These are phyloP conservation scores for Chloromyia formosa DNA, from an alignment of 2,888 invertebrate species.

Conservation along the genomic window DNA sequence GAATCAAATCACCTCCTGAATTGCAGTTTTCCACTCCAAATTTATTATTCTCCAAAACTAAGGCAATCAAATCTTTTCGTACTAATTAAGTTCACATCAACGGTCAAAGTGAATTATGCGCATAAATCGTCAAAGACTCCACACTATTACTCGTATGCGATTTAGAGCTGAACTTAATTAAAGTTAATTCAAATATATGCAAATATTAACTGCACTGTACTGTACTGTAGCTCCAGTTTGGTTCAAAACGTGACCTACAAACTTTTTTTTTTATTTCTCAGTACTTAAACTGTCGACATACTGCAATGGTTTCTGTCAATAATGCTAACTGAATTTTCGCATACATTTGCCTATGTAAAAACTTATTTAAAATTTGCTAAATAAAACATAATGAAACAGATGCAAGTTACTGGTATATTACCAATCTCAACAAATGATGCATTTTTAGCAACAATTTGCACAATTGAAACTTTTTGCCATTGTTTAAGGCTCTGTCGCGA, in stretches of 20 bases:
- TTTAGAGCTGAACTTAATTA: conserved; percentile 10
- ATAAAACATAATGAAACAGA: background rate
- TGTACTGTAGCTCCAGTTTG: background rate
- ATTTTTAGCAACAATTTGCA: background rate
- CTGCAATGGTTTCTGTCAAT: background rate
- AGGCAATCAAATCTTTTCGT: no score
- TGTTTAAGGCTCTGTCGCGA: background rate
- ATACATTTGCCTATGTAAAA: background rate
- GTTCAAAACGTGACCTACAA: background rate
- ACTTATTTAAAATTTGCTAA: background rate
- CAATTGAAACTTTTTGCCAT: background rate
- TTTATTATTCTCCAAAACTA: no score
- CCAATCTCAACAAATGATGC: background rate
- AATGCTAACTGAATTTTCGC: background rate
- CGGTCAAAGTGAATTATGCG: no score
- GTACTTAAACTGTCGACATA: background rate
- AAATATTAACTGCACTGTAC: background rate
- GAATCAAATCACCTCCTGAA: no score
- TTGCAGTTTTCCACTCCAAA: no score
- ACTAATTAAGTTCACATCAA: no score
- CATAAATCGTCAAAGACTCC: no score
- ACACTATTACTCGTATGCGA: background rate
- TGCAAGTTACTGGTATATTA: no score
- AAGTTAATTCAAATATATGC: conserved; percentile 7
- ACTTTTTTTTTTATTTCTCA: background rate